Evolutionary conservation across 2,888 invertebrate species (phyloP), one percentile per base, ranked within the genome.

Genomic region (Habroteleia sp.): DNA sequence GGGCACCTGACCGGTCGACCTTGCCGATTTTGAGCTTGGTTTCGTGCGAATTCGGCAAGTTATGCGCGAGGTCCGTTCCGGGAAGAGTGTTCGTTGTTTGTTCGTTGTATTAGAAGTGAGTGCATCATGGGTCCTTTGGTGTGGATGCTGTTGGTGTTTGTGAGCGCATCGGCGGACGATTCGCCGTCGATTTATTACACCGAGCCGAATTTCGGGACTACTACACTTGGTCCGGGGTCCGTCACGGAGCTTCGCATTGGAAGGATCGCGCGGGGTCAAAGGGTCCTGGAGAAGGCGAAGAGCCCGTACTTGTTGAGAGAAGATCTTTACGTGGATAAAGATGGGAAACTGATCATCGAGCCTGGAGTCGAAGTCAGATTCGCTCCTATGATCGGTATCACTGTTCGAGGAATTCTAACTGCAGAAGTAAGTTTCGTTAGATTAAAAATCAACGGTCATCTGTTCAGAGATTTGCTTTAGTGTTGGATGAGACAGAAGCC

Each of bases 331-430:
- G 91, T 98, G 50, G 94, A 95, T 81, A 91, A 92, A 77, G 93
- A 93, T 74, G 96, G 94, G 0, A 94, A 94, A 83, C 90, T 99
- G 82, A 91, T 94, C 56, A 93, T 99, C 66, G 96, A 97, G 86
- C 93, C 97, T 7, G 99, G 98, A 16, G 97, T 97, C 0, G 94
- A 94, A 83, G 90, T 99, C 56, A 92, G 94, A 80, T 97, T 99
- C 89, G 94, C 95, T 2, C 96, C 98, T 1, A 96, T 97, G 90
- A 93, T 96, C 81, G 98, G 98, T 76, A 93, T 99, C 85, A 97
- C 96, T 17, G 95, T 99, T 39, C 92, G 95, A 83, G 99, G 99
- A 80, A 92, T 94, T 78, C 90, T 99, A 20, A 92, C 93, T 68
- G 98, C 98, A 58, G 92, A 95, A 92, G 98, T 98, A 91, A 93